Evolutionary conservation across 2,797 vertebrate species (phyloP).

Genomic region (Cryptoprocta ferox): DNA sequence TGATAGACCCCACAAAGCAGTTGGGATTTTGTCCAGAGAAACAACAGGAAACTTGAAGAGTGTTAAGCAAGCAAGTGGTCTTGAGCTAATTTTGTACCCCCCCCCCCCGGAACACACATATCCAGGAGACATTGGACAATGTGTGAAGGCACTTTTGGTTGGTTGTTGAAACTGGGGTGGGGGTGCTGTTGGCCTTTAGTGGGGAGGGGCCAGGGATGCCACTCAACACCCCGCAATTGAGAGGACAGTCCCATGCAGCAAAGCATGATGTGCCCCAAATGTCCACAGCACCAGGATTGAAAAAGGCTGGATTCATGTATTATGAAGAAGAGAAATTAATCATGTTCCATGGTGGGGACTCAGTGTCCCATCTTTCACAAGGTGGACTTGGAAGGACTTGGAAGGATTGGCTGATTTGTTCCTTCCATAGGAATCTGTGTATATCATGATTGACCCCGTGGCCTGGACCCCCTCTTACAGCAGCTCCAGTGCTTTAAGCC

Average conservation of each 20-base stretch:
- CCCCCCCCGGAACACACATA: neutral
- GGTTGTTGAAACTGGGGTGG: no score
- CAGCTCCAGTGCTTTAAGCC: neutral
- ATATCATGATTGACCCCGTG: rapidly evolving
- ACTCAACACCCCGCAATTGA: neutral
- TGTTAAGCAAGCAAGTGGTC: neutral
- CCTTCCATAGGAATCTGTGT: neutral
- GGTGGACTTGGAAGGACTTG: neutral
- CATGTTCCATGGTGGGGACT: neutral
- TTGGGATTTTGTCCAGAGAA: neutral
- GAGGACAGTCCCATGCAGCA: neutral
- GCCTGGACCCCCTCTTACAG: neutral
- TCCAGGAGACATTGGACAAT: no score
- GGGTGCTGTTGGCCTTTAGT: neutral
- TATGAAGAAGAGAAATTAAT: neutral
- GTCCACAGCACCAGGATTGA: neutral
- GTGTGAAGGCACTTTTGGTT: neutral
- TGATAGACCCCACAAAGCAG: neutral
- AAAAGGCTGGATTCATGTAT: neutral
- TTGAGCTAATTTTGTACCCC: neutral
- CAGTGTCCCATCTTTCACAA: neutral
- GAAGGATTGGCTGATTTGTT: neutral
- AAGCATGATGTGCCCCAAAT: neutral
- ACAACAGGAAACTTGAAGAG: neutral
- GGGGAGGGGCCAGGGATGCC: no score